Percentiles rank a stretch among this genome's conserved stretches.
Conservation (phyloP, 1,140 invertebrate species). For the Tetraneura akinire region DNA sequence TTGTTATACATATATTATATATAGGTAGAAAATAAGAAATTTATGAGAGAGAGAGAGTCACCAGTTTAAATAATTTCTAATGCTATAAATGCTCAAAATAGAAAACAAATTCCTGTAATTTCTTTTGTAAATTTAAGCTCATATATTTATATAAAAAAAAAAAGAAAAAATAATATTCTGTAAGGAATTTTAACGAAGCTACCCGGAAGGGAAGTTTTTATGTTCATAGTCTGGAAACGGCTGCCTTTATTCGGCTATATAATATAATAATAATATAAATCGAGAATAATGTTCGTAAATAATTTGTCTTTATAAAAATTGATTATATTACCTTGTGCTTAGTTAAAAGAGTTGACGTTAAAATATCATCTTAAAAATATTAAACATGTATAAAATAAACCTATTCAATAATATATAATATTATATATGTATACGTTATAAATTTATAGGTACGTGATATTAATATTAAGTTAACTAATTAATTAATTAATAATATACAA, state of each 20-base stretch:
- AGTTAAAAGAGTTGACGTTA: slow-evolving; percentile 45
- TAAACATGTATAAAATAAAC: slow-evolving; percentile 51
- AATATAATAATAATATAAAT: slow-evolving; percentile 34
- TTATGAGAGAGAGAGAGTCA: neutral
- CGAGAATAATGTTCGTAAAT: slow-evolving; percentile 40
- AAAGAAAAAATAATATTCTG: neutral
- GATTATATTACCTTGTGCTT: slow-evolving; percentile 50
- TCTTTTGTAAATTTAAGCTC: slow-evolving; percentile 42
- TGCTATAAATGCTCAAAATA: slow-evolving; percentile 37
- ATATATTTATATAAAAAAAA: slow-evolving; percentile 12
- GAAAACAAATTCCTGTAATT: slow-evolving; percentile 44
- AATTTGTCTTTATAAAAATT: slow-evolving; percentile 45
- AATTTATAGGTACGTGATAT: slow-evolving; percentile 22
- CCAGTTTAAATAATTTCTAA: slow-evolving; percentile 18
- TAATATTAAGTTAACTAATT: slow-evolving; percentile 41
- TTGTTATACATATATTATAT: neutral
- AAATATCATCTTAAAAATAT: slow-evolving; percentile 46
- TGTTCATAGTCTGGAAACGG: slow-evolving; percentile 34
- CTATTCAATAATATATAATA: slow-evolving; percentile 43
- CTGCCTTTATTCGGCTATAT: slow-evolving; percentile 29
- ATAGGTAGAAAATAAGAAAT: slow-evolving; percentile 17
- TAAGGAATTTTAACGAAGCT: slow-evolving; percentile 1
- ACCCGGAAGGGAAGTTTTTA: slow-evolving; percentile 15
- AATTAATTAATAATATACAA: slow-evolving; percentile 37
- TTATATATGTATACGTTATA: slow-evolving; percentile 13